Base-by-base conservation (phyloP, 1,140 invertebrate genomes). In the Oscheius sp. region DNA sequence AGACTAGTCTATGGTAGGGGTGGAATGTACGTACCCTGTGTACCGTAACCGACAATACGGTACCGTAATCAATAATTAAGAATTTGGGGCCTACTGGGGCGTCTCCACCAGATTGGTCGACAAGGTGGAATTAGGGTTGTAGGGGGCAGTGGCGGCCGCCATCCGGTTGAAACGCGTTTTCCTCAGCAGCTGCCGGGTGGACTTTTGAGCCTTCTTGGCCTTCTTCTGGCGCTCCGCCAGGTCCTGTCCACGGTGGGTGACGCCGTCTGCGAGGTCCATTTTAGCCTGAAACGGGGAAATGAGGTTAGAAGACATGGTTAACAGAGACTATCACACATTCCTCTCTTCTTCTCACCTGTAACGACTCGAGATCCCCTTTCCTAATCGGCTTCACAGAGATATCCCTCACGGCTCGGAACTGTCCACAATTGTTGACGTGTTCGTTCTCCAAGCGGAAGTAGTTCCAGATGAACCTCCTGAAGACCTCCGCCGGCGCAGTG, bases 381-480 rank as follows among this genome's bases (percentile, higher is more conserved):
- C 80, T 26, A 64, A 98, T 90, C 0, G 96, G 96, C 10, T 94
- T 94, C 28, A 99, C 94, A 0, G 93, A 97, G 73, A 99, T 99
- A 85, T 99, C 96, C 26, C 97, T 86, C 0, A 99, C 96, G 2
- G 96, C 96, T 83, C 96, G 88, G 87, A 99, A 99, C 88, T 98
- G 94, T 86, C 96, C 96, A 87, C 95, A 99, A 87, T 99, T 99
- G 87, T 99, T 99, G 3, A 99, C 87, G 80, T 99, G 97, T 83
- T 99, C 97, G 87, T 99, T 99, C 87, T 99, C 97, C 75, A 99
- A 85, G 0, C 97, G 95, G 88, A 99, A 98, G 85, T 95, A 99
- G 86, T 99, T 99, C 97, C 97, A 99, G 38, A 99, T 90, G 87
- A 99, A 99, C 69, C 95, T 88, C 92, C 94, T 90, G 84, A 96